phyloP scores from a whole-genome alignment of 2,888 invertebrate genomes.

The Drosophila histrio region DNA sequence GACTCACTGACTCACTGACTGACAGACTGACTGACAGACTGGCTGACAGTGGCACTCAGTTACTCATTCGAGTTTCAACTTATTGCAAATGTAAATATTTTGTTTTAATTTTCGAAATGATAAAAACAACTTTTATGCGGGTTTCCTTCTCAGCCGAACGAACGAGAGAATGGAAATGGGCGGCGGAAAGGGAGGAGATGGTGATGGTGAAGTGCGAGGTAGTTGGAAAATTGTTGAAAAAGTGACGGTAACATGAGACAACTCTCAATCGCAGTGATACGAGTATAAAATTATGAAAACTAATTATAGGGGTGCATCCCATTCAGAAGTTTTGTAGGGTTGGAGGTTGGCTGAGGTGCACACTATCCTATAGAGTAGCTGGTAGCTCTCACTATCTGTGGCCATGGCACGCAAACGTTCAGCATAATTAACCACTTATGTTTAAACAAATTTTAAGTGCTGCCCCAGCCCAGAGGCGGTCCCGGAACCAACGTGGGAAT shows the following conservation, averaged over 20 bases:
- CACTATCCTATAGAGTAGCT: conserved; percentile 22
- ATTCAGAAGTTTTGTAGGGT: background rate
- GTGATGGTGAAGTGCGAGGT: conserved; percentile 4
- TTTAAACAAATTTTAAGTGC: conserved; percentile 79
- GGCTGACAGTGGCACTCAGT: conserved; percentile 34
- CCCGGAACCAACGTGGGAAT: conserved; percentile 67
- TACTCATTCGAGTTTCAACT: conserved; percentile 46
- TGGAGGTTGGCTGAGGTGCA: conserved; percentile 46
- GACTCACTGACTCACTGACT: conserved; percentile 12
- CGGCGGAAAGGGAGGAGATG: too few relatives aligned
- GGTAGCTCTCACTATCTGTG: conserved; percentile 34
- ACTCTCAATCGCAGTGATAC: conserved; percentile 60
- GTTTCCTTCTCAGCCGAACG: conserved; percentile 23
- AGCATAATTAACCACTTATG: conserved; percentile 81
- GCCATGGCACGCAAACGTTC: conserved; percentile 67
- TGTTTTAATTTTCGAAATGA: conserved; percentile 69
- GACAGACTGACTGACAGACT: conserved; percentile 4
- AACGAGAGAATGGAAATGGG: background rate
- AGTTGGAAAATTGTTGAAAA: conserved; percentile 21
- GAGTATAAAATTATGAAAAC: conserved; percentile 67
- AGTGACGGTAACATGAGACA: conserved; percentile 43
- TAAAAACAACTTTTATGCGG: conserved; percentile 67
- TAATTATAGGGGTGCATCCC: conserved; percentile 71
- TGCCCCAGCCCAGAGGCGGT: conserved; percentile 44
- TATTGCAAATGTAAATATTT: conserved; percentile 78